Evolutionary conservation across 1,140 invertebrate genomes (phyloP).

Genomic region (Diabrotica virgifera): DNA sequence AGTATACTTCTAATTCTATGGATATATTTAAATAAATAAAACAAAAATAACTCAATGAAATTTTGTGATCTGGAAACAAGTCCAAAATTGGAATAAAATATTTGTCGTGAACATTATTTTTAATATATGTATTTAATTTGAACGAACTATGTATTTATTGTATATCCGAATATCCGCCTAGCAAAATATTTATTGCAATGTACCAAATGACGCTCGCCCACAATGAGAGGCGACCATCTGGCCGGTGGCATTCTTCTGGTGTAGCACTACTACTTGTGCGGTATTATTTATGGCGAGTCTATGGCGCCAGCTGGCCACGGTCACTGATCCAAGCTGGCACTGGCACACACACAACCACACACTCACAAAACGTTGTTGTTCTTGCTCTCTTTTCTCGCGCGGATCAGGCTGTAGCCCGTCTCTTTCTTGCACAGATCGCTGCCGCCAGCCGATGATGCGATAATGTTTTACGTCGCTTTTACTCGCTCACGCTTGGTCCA

Average conservation of each 20-base stretch:
- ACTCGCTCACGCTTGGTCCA: neutral
- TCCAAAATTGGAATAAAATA: too few species aligned
- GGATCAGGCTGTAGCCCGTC: neutral
- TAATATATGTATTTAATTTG: too few species aligned
- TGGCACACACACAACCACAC: neutral
- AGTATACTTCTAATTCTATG: too few species aligned
- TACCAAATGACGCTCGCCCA: constrained; percentile 24
- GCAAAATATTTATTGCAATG: constrained; percentile 15
- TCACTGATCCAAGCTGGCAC: constrained; percentile 45
- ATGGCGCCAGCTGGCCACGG: constrained; percentile 50
- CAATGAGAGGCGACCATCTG: constrained; percentile 43
- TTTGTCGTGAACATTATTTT: too few species aligned
- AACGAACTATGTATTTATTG: too few species aligned
- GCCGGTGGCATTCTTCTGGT: constrained; percentile 43
- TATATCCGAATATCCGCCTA: too few species aligned
- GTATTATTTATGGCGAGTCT: constrained; percentile 48
- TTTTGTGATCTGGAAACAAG: too few species aligned
- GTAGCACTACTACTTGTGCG: constrained; percentile 45
- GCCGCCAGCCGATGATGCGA: constrained; percentile 6
- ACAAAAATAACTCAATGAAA: too few species aligned
- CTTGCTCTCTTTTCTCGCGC: neutral
- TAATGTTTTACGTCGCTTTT: too few species aligned
- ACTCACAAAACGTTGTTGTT: neutral
- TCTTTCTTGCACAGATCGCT: constrained; percentile 10
- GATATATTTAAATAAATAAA: too few species aligned